These are phyloP conservation scores for Spongilla lacustris DNA, from an alignment of 37 sponge, comb jelly and placozoan genomes.

Conservation along the genomic window DNA sequence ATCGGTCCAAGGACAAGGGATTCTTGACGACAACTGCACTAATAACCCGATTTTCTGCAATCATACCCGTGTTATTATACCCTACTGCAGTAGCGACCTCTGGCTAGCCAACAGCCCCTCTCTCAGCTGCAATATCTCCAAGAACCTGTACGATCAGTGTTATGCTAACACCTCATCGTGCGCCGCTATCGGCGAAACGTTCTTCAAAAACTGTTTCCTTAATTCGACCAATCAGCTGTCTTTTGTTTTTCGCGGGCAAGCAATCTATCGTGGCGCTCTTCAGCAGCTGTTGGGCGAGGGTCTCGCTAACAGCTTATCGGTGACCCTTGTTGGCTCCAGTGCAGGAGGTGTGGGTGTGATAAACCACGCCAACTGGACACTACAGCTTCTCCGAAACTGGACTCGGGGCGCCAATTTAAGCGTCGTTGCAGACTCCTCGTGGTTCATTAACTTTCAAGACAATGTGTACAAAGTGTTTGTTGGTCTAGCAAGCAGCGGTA, in stretches of 20 bases:
- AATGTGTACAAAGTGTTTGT: neutral
- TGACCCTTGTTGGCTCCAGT: constrained; percentile 49
- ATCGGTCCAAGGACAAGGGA: constrained; percentile 8
- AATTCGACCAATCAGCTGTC: too few species aligned
- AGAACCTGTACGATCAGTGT: too few species aligned
- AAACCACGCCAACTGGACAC: constrained; percentile 66
- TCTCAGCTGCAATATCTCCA: too few species aligned
- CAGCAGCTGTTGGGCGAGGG: too few species aligned
- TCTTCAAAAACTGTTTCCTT: too few species aligned
- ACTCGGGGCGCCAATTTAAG: neutral
- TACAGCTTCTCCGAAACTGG: constrained; percentile 5
- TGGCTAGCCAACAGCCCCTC: constrained; percentile 38
- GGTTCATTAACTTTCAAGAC: constrained; percentile 90
- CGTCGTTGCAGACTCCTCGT: constrained; percentile 79
- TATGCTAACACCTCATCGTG: too few species aligned
- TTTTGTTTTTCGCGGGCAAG: too few species aligned
- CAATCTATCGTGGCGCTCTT: too few species aligned
- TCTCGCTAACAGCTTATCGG: too few species aligned
- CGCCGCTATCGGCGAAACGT: too few species aligned
- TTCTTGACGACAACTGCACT: neutral
- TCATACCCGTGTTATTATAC: constrained; percentile 53
- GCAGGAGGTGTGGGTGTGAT: constrained; percentile 87
- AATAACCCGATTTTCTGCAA: constrained; percentile 37
- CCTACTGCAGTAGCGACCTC: constrained; percentile 71
- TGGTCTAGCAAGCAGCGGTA: neutral